phyloP scores from a whole-genome alignment of 2,888 invertebrate species.

The Allophyes oxyacanthae region DNA sequence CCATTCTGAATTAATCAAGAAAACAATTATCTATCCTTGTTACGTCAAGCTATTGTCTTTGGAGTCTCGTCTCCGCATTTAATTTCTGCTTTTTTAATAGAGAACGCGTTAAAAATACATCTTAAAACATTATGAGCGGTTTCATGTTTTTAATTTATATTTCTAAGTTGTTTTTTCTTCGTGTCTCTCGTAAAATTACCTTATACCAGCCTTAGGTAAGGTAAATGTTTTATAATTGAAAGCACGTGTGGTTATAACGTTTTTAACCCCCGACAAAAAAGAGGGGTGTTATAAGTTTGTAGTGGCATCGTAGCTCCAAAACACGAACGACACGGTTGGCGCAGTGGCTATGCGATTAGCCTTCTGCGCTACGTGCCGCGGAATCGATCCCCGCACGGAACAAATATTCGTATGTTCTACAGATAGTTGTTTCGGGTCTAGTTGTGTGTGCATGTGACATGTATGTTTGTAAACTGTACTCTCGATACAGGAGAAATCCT shows the following conservation, averaged over 20 bases:
- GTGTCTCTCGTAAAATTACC: constrained; percentile 12
- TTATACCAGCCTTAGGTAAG: constrained; percentile 11
- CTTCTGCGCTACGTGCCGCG: no score
- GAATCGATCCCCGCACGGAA: no score
- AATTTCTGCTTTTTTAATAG: constrained; percentile 40
- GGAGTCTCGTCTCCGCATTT: constrained; percentile 25
- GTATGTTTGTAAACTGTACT: no score
- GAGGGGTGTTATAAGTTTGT: no score
- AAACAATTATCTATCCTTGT: constrained; percentile 80
- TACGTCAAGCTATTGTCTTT: constrained; percentile 69
- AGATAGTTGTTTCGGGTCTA: no score
- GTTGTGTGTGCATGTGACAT: no score
- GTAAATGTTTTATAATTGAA: constrained; percentile 16
- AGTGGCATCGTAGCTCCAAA: no score
- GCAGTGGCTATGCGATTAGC: no score
- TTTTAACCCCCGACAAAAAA: no score
- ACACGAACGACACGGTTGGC: no score
- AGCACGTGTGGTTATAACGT: background rate
- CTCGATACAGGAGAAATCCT: no score
- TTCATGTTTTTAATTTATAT: constrained; percentile 48
- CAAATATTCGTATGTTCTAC: no score
- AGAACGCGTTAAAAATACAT: constrained; percentile 50
- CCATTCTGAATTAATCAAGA: constrained; percentile 79
- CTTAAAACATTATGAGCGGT: constrained; percentile 35
- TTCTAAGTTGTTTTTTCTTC: constrained; percentile 26